Evolutionary conservation across 2,888 invertebrate species (phyloP), one percentile per base, ranked within the genome.

Genomic region (Lepidocyrtoides sp.): DNA sequence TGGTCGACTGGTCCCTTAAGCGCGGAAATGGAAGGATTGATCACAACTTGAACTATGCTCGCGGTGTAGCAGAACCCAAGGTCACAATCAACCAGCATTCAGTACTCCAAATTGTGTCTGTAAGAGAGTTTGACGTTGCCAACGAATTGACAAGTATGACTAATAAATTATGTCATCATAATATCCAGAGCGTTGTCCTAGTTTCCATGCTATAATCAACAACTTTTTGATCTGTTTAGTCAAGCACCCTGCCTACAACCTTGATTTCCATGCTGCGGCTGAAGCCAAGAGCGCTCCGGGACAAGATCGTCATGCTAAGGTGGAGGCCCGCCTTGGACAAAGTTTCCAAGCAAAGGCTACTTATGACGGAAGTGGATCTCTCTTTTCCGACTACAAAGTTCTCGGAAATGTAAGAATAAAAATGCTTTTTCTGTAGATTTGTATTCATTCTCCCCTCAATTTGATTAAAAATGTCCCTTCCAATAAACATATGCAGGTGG

Each of bases 261-360:
- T 97, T 36, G 96, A 96, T 10, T 94, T 95, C 2, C 95, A 96
- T 91, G 93, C 97, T 0, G 96, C 97, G 82, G 96, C 96, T 0
- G 96, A 96, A 93, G 93, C 96, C 0, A 96, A 93, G 85, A 92
- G 89, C 75, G 83, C 60, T 23, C 93, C 92, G 8, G 91, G 88
- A n/a, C 63, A 85, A 75, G 86, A 91, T 10, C 93, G 92, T 17
- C 29, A 75, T 20, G 93, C 91, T 12, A 77, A 91, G 26, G 14
- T 91, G 8, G 77, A 72, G 41, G 17, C 91, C n/a, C 77, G 82
- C 10, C 79, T 79, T 63, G 84, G 77, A 29, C 77, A 79, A 10
- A 77, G 29, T 51, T 29, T 93, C 12, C 89, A 84, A 36, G 91
- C 92, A 4, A 81, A 77, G 32, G 81, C 85, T 4, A 75, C 77